Base-by-base conservation (phyloP, 1,140 invertebrate species). In the Drosophila serrata region DNA sequence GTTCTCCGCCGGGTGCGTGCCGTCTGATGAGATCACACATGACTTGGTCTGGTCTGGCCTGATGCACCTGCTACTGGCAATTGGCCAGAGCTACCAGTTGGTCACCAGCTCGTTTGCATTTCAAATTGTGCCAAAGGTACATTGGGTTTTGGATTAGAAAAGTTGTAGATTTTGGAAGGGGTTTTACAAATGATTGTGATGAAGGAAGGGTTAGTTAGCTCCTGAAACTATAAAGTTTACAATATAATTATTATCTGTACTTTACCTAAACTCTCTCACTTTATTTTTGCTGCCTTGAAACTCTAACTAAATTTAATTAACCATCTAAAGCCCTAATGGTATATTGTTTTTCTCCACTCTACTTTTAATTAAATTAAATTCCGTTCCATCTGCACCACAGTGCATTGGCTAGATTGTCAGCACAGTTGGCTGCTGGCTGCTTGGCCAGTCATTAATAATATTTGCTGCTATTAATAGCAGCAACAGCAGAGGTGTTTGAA, bases 381-480 rank as follows among this genome's bases (percentile, higher is more conserved):
- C 15, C 51, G 51, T 55, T 55, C 51, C 51, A 37, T 7, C 15
- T 22, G 51, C 7, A 42, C 75, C 48, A 77, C 56, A 37, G 63
- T 77, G 64, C 55, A 75, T 3, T 42, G 61, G 31, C 42, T 75
- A 31, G 31, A 64, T 45, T 40, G 39, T 45, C 33, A 53, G 45
- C 46, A 70, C 22, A 46, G 45, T 51, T 39, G 35, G 22, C 24
- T 27, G 45, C 45, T 27, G 43, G 42, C 19, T 45, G 42, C 61
- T 45, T 45, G 35, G 39, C 46, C 51, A 42, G 75, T 69, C 78
- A 88, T 88, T 86, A 86, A 86, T 76, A 72, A 86, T 76, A 67
- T 82, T 75, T 67, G 60, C 46, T 19, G 72, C 82, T 85, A 85
- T 85, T 86, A 84, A 84, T 84, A 84, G 72, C 49, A 46, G 33